Percentiles rank a stretch among this genome's conserved stretches.
These are phyloP conservation scores for Centruroides sculpturatus DNA, from an alignment of 1,140 invertebrate species.

Conservation along the genomic window DNA sequence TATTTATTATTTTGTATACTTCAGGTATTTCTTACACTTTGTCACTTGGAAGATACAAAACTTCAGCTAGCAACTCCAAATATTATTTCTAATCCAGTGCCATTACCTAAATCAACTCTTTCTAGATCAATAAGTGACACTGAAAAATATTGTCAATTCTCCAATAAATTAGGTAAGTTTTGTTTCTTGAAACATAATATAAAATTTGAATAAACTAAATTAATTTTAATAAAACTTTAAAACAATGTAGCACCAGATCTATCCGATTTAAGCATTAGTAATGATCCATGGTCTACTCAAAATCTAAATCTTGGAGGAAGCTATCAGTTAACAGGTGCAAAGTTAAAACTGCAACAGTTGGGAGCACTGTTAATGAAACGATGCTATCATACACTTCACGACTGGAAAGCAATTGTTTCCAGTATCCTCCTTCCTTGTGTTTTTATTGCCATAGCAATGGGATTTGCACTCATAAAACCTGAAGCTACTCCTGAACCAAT, in stretches of 20 bases:
- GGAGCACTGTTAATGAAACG: constrained; percentile 32
- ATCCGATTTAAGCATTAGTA: too few relatives aligned
- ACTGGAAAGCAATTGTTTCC: constrained; percentile 34
- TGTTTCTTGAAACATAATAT: too few relatives aligned
- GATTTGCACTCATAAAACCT: constrained; percentile 25
- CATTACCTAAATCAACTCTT: neutral
- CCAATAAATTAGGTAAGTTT: too few relatives aligned
- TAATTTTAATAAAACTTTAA: too few relatives aligned
- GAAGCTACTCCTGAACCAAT: constrained; percentile 19
- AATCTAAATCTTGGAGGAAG: too few relatives aligned
- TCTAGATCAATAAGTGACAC: too few relatives aligned
- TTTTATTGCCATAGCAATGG: constrained; percentile 36
- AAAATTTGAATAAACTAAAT: too few relatives aligned
- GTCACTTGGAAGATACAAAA: constrained; percentile 16
- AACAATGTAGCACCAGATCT: too few relatives aligned
- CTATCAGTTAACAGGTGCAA: neutral
- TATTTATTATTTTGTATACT: neutral
- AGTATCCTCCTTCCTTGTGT: constrained; percentile 36
- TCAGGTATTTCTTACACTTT: constrained; percentile 20
- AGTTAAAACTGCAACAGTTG: constrained; percentile 25
- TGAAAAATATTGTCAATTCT: too few relatives aligned
- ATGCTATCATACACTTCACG: constrained; percentile 29
- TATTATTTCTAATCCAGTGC: neutral
- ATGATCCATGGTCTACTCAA: too few relatives aligned
- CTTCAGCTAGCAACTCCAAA: too few relatives aligned